Evolutionary conservation across 2,888 invertebrate genomes (phyloP).

Genomic region (Pristionchus maxplancki): DNA sequence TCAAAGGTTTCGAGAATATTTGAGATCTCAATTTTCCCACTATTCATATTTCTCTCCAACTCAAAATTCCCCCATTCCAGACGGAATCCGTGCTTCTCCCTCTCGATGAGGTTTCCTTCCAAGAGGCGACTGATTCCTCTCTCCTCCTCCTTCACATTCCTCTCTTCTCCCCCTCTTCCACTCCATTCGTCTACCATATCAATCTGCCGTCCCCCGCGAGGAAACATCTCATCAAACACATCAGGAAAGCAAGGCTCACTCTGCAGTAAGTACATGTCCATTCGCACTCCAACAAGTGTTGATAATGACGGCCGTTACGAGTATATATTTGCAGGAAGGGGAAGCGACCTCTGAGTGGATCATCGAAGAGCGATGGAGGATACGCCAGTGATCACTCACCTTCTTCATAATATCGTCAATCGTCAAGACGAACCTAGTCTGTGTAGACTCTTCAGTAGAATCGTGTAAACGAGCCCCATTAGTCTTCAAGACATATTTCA

Average conservation of each 20-base stretch:
- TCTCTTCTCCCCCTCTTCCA: conserved; percentile 42
- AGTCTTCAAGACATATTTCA: too few relatives aligned
- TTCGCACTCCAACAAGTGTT: not conserved
- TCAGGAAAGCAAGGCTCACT: conserved; percentile 35
- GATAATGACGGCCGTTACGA: too few relatives aligned
- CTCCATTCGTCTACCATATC: conserved; percentile 48
- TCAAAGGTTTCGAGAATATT: not conserved
- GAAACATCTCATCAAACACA: conserved; percentile 50
- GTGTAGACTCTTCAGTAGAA: too few relatives aligned
- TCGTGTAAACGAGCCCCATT: too few relatives aligned
- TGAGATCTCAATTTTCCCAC: not conserved
- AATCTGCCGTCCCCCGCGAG: conserved; percentile 33
- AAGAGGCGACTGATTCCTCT: conserved; percentile 16
- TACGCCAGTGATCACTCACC: conserved; percentile 65
- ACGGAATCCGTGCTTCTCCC: conserved; percentile 38
- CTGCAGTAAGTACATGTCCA: not conserved
- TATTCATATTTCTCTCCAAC: not conserved
- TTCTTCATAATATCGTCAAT: conserved; percentile 1
- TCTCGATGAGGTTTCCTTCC: conserved; percentile 46
- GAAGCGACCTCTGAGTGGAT: conserved; percentile 64
- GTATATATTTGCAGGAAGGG: not conserved
- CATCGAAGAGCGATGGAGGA: conserved; percentile 67
- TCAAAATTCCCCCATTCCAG: not conserved
- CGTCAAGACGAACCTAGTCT: too few relatives aligned
- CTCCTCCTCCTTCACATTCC: conserved; percentile 47